These are phyloP conservation scores for Dreissena rostriformis DNA, from an alignment of 1,140 invertebrate genomes.

Conservation along the genomic window DNA sequence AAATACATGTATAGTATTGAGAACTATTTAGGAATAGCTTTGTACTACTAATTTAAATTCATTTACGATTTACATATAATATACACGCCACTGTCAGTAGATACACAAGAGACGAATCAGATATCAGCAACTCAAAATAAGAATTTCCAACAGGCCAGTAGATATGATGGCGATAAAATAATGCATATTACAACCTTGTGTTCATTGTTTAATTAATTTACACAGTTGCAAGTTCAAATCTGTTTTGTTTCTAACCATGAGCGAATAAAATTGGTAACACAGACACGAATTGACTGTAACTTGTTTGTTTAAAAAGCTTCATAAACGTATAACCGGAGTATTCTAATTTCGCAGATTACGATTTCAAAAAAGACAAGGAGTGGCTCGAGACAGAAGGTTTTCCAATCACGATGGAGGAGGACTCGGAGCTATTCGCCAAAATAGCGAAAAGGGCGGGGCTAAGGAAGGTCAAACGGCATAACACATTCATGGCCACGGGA, in stretches of 20 bases:
- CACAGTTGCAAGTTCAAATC: no score
- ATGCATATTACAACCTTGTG: neutral
- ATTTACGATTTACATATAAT: neutral
- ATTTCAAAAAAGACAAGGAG: conserved; percentile 43
- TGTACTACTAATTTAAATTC: neutral
- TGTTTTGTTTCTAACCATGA: no score
- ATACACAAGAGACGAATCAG: neutral
- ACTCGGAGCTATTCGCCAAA: conserved; percentile 24
- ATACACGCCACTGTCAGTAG: neutral
- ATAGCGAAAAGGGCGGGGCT: conserved; percentile 31
- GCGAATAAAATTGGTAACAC: no score
- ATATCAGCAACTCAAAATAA: neutral
- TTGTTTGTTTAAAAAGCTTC: no score
- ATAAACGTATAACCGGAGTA: no score
- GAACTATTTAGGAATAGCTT: neutral
- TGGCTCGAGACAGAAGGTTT: conserved; percentile 23
- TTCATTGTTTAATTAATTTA: neutral
- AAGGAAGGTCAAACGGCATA: neutral
- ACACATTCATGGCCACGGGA: no score
- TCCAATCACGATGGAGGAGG: neutral
- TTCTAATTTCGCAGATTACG: conserved; percentile 35
- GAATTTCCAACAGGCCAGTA: neutral
- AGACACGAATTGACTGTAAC: no score
- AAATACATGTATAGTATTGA: neutral
- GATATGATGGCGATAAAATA: neutral